phyloP scores from a whole-genome alignment of 2,113 vertebrate genomes.

The Chlorodrepanis virens region DNA sequence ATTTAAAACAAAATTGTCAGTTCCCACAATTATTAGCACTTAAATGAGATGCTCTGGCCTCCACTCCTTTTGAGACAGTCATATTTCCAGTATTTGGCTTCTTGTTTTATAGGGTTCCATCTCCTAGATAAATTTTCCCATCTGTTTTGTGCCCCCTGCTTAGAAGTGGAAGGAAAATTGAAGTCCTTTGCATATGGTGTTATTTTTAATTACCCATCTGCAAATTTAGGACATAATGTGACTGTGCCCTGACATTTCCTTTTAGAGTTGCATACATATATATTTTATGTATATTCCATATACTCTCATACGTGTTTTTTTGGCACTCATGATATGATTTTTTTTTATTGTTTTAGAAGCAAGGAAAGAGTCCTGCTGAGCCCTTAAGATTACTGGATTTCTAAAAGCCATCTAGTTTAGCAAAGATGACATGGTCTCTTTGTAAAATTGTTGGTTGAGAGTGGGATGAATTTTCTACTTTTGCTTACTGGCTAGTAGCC shows the following conservation, averaged over 20 bases:
- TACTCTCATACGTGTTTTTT: background rate
- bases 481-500: background rate
- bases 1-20: background rate
- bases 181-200: background rate
- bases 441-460: background rate
- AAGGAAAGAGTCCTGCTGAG: background rate
- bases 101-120: background rate
- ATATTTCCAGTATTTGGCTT: background rate
- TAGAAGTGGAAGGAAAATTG: background rate
- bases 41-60: background rate
- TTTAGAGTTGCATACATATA: accelerated
- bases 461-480: background rate
- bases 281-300: background rate
- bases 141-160: background rate
- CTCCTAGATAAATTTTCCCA: background rate
- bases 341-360: background rate
- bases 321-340: accelerated
- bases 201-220: background rate
- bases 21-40: background rate
- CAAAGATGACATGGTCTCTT: background rate
- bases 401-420: background rate
- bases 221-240: background rate
- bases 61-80: background rate
- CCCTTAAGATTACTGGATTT: background rate
- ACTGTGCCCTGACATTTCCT: background rate